These are phyloP conservation scores for Homarus gammarus DNA, from an alignment of 2,888 invertebrate species.

Conservation along the genomic window DNA sequence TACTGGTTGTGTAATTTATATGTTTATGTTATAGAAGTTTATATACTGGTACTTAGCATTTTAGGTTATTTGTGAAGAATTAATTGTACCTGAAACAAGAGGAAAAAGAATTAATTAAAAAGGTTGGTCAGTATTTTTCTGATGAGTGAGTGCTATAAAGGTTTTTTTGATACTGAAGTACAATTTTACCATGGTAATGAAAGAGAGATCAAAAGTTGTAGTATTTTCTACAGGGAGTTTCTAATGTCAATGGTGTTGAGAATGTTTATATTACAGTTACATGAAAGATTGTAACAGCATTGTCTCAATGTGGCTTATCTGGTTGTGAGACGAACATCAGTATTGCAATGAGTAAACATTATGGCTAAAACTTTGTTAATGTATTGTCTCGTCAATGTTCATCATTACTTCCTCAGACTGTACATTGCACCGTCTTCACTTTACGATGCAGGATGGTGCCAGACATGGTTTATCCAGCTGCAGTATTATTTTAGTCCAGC, in stretches of 20 bases:
- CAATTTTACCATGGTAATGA: not conserved
- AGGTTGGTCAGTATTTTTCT: not conserved
- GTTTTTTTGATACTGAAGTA: not conserved
- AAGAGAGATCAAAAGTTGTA: conserved; percentile 7
- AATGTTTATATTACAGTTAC: conserved; percentile 12
- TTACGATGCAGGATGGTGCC: conserved; percentile 26
- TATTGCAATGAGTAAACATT: not conserved
- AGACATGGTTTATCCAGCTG: conserved; percentile 37
- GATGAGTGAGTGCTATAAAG: not conserved
- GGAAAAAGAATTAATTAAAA: not conserved
- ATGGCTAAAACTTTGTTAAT: not conserved
- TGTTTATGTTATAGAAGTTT: too few species aligned
- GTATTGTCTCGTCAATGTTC: conserved; percentile 9
- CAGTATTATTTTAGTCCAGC: conserved; percentile 17
- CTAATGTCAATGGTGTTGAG: conserved; percentile 1
- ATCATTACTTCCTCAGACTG: not conserved
- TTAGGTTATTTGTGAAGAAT: not conserved
- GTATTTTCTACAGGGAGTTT: not conserved
- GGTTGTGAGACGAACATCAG: conserved; percentile 4
- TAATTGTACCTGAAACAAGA: not conserved
- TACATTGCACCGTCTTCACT: conserved; percentile 24
- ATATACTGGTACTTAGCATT: too few species aligned
- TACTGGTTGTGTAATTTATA: not conserved
- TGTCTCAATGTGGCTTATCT: not conserved
- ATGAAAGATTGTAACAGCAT: conserved; percentile 4